A percentile compares a stretch with the other conserved stretches of the same genome.
Conservation (phyloP, 2,113 vertebrate species). For the Spilogale gracilis region DNA sequence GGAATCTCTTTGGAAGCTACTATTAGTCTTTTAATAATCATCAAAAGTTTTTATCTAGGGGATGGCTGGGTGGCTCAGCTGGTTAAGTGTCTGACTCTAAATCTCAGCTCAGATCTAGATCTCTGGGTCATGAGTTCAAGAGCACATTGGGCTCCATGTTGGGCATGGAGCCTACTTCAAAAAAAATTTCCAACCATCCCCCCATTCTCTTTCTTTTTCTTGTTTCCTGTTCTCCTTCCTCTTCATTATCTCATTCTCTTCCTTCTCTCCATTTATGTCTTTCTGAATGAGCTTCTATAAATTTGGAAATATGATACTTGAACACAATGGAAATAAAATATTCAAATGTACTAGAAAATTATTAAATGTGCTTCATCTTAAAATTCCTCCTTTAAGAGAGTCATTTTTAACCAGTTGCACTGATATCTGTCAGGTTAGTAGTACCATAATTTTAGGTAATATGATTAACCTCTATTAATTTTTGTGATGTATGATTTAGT, state of each 20-base stretch:
- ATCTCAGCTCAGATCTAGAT: neutral
- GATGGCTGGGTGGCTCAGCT: neutral
- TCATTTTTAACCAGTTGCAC: neutral
- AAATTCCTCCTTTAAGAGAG: neutral
- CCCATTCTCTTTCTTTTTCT: neutral
- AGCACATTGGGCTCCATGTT: neutral
- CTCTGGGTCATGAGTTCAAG: neutral
- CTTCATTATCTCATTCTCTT: neutral
- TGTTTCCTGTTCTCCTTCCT: rapidly evolving
- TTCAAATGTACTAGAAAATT: neutral
- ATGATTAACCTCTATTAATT: neutral
- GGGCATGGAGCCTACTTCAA: neutral
- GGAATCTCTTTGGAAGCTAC: neutral
- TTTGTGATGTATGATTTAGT: neutral
- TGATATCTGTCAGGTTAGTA: neutral
- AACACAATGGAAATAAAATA: neutral
- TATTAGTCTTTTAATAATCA: neutral
- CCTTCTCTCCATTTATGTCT: neutral
- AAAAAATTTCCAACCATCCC: neutral
- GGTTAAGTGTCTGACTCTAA: neutral
- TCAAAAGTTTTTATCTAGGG: neutral
- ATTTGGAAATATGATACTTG: neutral
- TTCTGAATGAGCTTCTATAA: neutral
- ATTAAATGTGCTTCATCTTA: neutral
- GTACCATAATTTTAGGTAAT: neutral